Evolutionary conservation across 2,888 invertebrate species (phyloP), one percentile per base, ranked within the genome.

Genomic region (Nomada hirtipes): DNA sequence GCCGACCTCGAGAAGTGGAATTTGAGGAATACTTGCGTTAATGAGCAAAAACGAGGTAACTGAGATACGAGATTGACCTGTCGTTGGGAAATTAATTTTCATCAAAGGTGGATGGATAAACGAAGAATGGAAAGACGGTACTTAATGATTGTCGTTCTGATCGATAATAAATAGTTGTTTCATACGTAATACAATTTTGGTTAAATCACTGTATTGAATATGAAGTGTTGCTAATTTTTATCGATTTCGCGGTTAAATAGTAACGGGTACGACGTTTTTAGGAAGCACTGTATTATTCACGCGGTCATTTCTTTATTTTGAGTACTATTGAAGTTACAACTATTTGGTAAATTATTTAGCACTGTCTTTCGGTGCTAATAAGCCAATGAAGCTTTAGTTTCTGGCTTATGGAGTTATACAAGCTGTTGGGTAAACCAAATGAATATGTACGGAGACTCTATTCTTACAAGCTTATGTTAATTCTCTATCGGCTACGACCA

Each of bases 21-120:
- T 52, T 65, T 65, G 65, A 70, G 50, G 67, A 72, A 78, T 63
- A 67, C 36, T 15, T 57, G 13, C 47, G 47, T 65, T 55, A 57
- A 52, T 47, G 63, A 55, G 69, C 44, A 57, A 57, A 18, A 68
- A 68, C 20, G 10, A 20, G 10, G 29, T 13, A 60, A 50, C 50
- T 26, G 15, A 10, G 44, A 65, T 65, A 64, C 50, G 47, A 26
- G 26, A 18, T 23, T 2, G 15, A 23, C 1, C 10, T 53, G 23
- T 2, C 15, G 18, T 29, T 36, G 44, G 18, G 15, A 70, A 50
- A 36, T 20, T 15, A 36, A 2, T 60, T 52, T 47, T 36, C 13
- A 57, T 69, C 57, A 52, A 52, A 52, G 9, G 3, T 1, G 18
- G 50, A 26, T 29, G 10, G 36, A 60, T 18, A 29, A 23, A 18